Evolutionary conservation across 2,888 invertebrate genomes (phyloP), one percentile per base, ranked within the genome.

Genomic region (Cheilosia impressa): DNA sequence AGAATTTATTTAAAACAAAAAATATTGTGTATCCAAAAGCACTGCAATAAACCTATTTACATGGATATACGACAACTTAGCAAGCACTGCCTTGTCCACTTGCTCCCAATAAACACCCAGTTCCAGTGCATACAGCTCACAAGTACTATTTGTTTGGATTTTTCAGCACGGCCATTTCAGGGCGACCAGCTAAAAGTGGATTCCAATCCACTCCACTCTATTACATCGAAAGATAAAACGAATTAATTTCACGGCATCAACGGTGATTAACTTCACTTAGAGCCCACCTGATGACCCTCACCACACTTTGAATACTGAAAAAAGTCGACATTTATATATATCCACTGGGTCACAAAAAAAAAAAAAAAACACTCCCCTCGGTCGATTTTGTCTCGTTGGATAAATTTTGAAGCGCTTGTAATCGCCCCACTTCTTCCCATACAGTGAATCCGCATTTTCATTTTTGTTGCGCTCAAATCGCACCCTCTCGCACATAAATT

Each of bases 401-500:
- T n/a, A 57, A 75, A 47, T 15, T 57, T 57, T 6, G n/a, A 69
- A 41, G 41, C 52, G 41, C 52, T 53, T 68, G 45, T 62, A 65
- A 60, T 71, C 52, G 60, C n/a, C 38, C 63, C 41, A 69, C 63
- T 69, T 58, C 69, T 57, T 38, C 53, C 27, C 0, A 1, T 27
- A 27, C 22, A 41, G 13, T 4, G 17, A 72, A 65, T 65, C 24
- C 27, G 24, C 15, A 4, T 63, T 69, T 57, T 41, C 24, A 19
- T 34, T 52, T 41, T 63, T 50, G 10, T 52, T 15, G 15, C 73
- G 52, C 57, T 45, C 57, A 60, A 58, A 52, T 47, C 69, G n/a
- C 34, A 65, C 66, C 55, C 55, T 22, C 13, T 4, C 27, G 22
- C 69, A 57, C 24, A 79, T 71, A 69, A 75, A 80, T 84, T 75